phyloP scores from a whole-genome alignment of 2,888 invertebrate genomes.

The Phyllotreta cruciferae region DNA sequence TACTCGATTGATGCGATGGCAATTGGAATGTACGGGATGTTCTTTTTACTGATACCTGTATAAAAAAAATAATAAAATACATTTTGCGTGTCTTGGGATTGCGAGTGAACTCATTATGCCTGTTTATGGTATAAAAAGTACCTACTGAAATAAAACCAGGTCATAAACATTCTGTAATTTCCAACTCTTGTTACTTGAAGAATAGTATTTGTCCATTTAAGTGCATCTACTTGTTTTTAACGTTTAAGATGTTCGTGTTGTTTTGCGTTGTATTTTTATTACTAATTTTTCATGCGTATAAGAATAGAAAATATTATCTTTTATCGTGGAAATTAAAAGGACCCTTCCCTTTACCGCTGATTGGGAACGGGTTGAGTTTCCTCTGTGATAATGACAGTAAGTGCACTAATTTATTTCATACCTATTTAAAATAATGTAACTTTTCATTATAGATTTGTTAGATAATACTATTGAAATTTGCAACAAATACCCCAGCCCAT shows the following conservation, averaged over 20 bases:
- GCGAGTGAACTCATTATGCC: constrained; percentile 1
- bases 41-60: too few species aligned
- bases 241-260: background rate
- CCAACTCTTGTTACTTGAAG: background rate
- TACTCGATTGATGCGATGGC: too few species aligned
- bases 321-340: constrained; percentile 43
- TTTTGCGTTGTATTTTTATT: constrained; percentile 6
- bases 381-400: constrained; percentile 44
- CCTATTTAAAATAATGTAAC: background rate
- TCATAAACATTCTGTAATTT: constrained; percentile 3
- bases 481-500: constrained; percentile 39
- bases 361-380: constrained; percentile 44
- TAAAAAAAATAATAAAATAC: too few species aligned
- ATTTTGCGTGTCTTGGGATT: too few species aligned
- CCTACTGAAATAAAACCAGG: constrained; percentile 3
- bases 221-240: constrained; percentile 1
- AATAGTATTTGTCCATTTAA: background rate
- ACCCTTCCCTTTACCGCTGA: constrained; percentile 42
- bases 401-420: constrained; percentile 17
- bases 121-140: constrained; percentile 9
- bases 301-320: constrained; percentile 35
- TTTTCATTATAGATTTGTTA: constrained; percentile 39
- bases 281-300: constrained; percentile 19
- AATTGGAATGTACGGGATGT: too few species aligned
- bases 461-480: constrained; percentile 34